Evolutionary conservation across 2,888 invertebrate species (phyloP).

Genomic region (Teleiodes luculella): DNA sequence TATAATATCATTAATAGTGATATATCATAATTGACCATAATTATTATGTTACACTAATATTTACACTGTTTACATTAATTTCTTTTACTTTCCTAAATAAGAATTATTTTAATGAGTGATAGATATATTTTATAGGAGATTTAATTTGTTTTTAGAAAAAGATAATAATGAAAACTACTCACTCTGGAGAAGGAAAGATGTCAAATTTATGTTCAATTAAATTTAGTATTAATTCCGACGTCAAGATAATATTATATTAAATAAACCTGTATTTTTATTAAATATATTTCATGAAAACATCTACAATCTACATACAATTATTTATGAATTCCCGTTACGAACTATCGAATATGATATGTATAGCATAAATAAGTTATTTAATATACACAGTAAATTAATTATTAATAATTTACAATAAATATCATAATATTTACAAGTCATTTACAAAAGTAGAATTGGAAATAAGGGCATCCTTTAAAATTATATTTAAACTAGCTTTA

Average conservation of each 20-base stretch:
- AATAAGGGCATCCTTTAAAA: no score
- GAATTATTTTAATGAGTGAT: not conserved
- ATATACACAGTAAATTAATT: not conserved
- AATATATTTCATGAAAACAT: no score
- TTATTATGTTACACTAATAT: conserved; percentile 6
- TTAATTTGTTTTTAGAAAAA: no score
- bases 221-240: no score
- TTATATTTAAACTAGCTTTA: no score
- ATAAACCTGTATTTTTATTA: not conserved
- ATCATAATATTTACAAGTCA: no score
- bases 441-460: no score
- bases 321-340: not conserved
- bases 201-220: no score
- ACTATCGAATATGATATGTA: not conserved
- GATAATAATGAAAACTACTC: no score
- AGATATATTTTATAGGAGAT: not conserved
- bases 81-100: not conserved
- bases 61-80: not conserved
- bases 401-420: not conserved
- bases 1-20: conserved; percentile 15
- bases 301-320: no score
- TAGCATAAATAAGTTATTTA: not conserved
- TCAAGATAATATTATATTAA: not conserved
- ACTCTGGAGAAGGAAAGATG: no score
- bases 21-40: conserved; percentile 19